A percentile compares a stretch with the other conserved stretches of the same genome.
phyloP scores from a whole-genome alignment of 1,140 invertebrate genomes.

The Mamestra configurata region DNA sequence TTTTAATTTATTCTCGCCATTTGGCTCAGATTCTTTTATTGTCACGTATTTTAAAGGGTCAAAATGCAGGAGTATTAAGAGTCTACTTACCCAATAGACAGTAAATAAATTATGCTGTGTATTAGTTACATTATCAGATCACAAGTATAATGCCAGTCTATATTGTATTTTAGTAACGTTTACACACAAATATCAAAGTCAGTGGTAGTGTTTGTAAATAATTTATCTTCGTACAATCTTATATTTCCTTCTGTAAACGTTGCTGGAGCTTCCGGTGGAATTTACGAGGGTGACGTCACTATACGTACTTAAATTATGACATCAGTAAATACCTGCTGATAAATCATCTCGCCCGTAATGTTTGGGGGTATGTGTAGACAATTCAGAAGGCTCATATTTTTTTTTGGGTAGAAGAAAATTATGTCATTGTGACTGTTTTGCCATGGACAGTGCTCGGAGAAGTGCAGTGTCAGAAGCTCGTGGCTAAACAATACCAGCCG shows the following conservation, averaged over 20 bases:
- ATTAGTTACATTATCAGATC: neutral
- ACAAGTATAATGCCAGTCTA: neutral
- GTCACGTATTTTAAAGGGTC: too few relatives aligned
- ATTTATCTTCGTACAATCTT: conserved; percentile 27
- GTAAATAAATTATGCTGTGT: too few relatives aligned
- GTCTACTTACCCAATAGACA: too few relatives aligned
- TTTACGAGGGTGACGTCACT: conserved; percentile 20
- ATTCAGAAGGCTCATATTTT: neutral
- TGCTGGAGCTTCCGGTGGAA: conserved; percentile 19
- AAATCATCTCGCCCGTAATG: conserved; percentile 5
- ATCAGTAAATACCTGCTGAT: conserved; percentile 15
- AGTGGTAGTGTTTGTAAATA: conserved; percentile 24
- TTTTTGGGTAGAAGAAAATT: too few relatives aligned
- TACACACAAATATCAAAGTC: conserved; percentile 16
- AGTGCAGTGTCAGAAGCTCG: too few relatives aligned
- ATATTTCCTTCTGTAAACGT: conserved; percentile 15
- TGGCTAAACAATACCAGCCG: too few relatives aligned
- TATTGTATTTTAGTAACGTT: neutral
- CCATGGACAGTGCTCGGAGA: too few relatives aligned
- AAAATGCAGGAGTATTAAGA: too few relatives aligned
- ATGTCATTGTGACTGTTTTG: too few relatives aligned
- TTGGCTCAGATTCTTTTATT: too few relatives aligned
- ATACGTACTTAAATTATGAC: neutral
- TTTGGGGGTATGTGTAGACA: neutral
- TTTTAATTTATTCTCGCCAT: too few relatives aligned